Percentiles rank a stretch among this genome's conserved stretches.
Evolutionary conservation across 2,797 vertebrate species (phyloP).

Genomic region (Poecilia wingei): DNA sequence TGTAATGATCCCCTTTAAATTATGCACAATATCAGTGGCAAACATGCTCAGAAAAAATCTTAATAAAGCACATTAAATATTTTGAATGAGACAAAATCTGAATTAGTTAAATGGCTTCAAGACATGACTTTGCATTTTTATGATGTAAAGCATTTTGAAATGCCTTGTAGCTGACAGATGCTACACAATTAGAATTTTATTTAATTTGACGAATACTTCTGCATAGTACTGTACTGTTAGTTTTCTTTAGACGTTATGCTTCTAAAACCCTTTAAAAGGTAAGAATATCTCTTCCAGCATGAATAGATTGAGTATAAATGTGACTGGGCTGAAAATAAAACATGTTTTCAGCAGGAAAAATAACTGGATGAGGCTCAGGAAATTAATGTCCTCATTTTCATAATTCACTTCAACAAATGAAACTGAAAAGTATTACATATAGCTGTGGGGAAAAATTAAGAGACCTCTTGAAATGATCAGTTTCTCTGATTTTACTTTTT

Average conservation of each 20-base stretch:
- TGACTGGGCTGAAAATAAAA: slow-evolving; percentile 56
- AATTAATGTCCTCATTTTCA: slow-evolving; percentile 33
- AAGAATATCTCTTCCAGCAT: slow-evolving; percentile 42
- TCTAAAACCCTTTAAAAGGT: slow-evolving; percentile 60
- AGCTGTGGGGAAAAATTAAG: too few species aligned
- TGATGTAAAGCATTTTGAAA: too few species aligned
- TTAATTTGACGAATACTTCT: too few species aligned
- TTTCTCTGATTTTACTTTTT: too few species aligned
- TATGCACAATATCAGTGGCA: too few species aligned
- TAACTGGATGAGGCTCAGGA: slow-evolving; percentile 46
- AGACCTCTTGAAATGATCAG: too few species aligned
- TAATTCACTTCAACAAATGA: too few species aligned
- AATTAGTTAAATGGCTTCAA: background rate
- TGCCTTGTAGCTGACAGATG: too few species aligned
- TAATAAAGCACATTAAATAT: background rate
- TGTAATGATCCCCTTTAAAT: too few species aligned
- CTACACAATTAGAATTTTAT: too few species aligned
- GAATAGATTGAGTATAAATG: slow-evolving; percentile 48
- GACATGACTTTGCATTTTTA: too few species aligned
- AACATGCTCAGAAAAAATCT: background rate
- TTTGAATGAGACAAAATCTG: slow-evolving; percentile 17
- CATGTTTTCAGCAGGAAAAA: slow-evolving; percentile 53
- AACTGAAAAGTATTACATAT: too few species aligned
- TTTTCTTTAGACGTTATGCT: slow-evolving; percentile 41
- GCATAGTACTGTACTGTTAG: slow-evolving; percentile 10